Percentiles rank a stretch among this genome's conserved stretches.
These are phyloP conservation scores for Coptodon rendalli DNA, from an alignment of 2,113 vertebrate species.

Conservation along the genomic window DNA sequence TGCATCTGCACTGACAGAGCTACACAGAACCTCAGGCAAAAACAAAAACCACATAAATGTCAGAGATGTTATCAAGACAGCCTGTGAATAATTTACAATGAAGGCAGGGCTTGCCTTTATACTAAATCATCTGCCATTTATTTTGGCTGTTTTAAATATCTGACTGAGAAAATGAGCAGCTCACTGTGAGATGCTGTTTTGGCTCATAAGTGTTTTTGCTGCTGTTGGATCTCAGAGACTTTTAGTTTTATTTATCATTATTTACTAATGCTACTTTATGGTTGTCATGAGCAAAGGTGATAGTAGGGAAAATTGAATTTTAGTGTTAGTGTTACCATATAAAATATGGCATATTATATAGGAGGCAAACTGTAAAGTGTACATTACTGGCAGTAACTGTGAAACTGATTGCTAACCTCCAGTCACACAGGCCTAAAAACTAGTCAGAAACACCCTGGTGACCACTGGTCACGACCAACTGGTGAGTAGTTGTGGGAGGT, in stretches of 20 bases:
- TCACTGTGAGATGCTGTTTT: neutral
- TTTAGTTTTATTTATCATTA: neutral
- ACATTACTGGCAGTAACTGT: neutral
- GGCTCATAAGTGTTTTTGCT: neutral
- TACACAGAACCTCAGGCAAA: neutral
- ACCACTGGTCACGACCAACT: neutral
- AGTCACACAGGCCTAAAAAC: neutral
- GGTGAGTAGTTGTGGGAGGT: neutral
- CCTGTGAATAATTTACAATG: neutral
- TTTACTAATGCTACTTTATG: neutral
- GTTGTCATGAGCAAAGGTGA: neutral
- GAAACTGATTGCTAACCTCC: neutral
- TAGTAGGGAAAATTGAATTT: neutral
- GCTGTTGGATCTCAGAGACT: neutral
- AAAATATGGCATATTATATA: neutral
- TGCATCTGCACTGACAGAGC: slow-evolving; percentile 17
- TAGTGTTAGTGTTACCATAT: neutral
- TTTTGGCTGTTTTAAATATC: neutral
- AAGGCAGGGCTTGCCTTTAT: neutral
- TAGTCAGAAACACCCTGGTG: neutral
- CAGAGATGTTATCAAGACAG: neutral
- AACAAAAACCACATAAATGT: neutral
- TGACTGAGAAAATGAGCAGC: neutral
- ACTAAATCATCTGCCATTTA: neutral
- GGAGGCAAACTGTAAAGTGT: neutral